Evolutionary conservation across 2,113 vertebrate genomes (phyloP), one percentile per base, ranked within the genome.

Genomic region (Hippocampus abdominalis): DNA sequence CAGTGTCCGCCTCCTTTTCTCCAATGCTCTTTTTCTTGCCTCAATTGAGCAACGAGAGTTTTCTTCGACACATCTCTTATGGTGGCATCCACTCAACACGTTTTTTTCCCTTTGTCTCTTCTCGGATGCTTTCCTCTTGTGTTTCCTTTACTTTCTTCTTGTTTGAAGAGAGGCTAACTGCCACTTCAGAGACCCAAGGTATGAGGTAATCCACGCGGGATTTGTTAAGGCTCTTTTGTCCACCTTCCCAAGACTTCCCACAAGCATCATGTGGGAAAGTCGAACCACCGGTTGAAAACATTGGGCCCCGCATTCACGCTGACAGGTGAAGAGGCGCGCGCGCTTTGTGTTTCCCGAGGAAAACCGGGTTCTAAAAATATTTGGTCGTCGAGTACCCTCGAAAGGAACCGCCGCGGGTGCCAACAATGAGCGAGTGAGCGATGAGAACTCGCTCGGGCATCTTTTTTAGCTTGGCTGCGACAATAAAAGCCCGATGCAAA

Each of bases 361-460:
- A 87, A 89, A 90, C 86, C 84, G 80, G 85, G 83, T 72, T 83
- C 82, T 84, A 88, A 88, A 90, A 89, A 90, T 84, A 85, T 87
- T 86, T 90, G 86, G 86, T 89, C 76, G 77, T 74, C 1, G 82
- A 89, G 86, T 60, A 75, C 84, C 67, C 87, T 89, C 83, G 86
- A 89, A 89, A 88, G 83, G 75, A 83, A 73, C 70, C 77, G 82
- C 78, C 39, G 78, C 80, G 71, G 74, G 72, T 79, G 81, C 81
- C 74, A 84, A 25, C 64, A 74, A 60, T 72, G n/a, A 70, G 78
- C 64, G 74, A 81, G 80, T 82, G 76, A 87, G 82, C 60, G 86
- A 90, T 90, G 88, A 87, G 86, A 87, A 87, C 80, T 84, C 83
- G 73, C 74, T 62, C 75, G 83, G 82, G 85, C 86, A 84, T 76